A percentile compares a stretch with the other conserved stretches of the same genome.
Evolutionary conservation across 2,888 invertebrate species (phyloP).

Genomic region (Lasioglossum figueresi): DNA sequence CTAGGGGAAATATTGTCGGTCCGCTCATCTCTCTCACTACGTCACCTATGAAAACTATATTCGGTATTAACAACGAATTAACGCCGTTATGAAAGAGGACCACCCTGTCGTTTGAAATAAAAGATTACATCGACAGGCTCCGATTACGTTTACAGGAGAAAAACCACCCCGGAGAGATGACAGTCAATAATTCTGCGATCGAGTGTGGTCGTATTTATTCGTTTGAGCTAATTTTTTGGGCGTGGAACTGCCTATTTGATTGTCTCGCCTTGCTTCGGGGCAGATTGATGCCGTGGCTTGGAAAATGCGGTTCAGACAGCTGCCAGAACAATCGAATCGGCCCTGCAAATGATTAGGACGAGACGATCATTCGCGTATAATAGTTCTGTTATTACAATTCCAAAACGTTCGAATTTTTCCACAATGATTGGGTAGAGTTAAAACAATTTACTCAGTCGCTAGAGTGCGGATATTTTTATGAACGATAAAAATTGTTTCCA

Average conservation of each 20-base stretch:
- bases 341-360: neutral
- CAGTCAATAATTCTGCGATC: constrained; percentile 67
- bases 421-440: no score
- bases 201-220: constrained; percentile 69
- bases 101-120: neutral
- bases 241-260: constrained; percentile 74
- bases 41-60: constrained; percentile 14
- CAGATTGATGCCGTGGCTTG: constrained; percentile 77
- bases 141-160: neutral
- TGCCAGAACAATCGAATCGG: constrained; percentile 40
- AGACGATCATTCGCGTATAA: neutral
- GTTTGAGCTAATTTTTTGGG: constrained; percentile 76
- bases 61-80: neutral
- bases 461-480: no score
- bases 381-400: neutral
- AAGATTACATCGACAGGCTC: no score
- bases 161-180: no score
- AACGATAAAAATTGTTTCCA: no score
- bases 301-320: constrained; percentile 70
- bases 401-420: neutral
- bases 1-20: constrained; percentile 65
- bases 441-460: no score
- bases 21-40: constrained; percentile 36
- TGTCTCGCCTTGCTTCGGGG: constrained; percentile 73
- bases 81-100: neutral